Evolutionary conservation across 2,888 invertebrate species (phyloP).

Genomic region (Kuschelorhynchus macadamiae): DNA sequence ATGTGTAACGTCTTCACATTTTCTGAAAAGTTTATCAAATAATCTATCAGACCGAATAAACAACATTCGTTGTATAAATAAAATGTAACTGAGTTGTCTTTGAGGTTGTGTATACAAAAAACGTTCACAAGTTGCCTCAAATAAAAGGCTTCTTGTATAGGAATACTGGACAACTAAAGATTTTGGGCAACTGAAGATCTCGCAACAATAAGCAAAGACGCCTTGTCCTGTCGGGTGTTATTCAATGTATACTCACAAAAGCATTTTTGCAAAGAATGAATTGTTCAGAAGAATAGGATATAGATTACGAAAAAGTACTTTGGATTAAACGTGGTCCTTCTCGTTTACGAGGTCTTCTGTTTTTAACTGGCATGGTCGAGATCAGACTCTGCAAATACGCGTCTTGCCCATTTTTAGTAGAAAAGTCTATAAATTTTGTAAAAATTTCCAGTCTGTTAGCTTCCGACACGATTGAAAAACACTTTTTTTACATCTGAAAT

Average conservation of each 20-base stretch:
- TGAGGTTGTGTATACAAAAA: too few relatives aligned
- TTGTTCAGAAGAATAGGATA: constrained; percentile 3
- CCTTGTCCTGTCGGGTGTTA: not conserved
- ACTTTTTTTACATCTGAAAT: too few relatives aligned
- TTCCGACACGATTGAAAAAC: too few relatives aligned
- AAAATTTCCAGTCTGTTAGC: constrained; percentile 14
- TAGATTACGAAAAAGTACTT: not conserved
- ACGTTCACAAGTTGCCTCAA: too few relatives aligned
- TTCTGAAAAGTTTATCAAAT: not conserved
- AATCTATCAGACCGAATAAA: not conserved
- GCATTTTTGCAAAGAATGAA: constrained; percentile 6
- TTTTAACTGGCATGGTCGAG: constrained; percentile 2
- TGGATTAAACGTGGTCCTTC: constrained; percentile 1
- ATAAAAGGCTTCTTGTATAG: too few relatives aligned
- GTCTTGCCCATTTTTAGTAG: constrained; percentile 5
- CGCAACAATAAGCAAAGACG: constrained; percentile 7
- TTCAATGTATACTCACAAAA: constrained; percentile 9
- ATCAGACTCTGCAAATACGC: constrained; percentile 10
- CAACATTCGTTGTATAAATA: not conserved
- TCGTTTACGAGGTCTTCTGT: constrained; percentile 8
- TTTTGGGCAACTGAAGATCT: too few relatives aligned
- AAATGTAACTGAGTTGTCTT: not conserved
- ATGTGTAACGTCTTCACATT: not conserved
- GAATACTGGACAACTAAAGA: too few relatives aligned
- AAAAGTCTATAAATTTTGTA: constrained; percentile 8